Conservation (phyloP, 2,888 invertebrate species). For the Dolichopus griseipennis region DNA sequence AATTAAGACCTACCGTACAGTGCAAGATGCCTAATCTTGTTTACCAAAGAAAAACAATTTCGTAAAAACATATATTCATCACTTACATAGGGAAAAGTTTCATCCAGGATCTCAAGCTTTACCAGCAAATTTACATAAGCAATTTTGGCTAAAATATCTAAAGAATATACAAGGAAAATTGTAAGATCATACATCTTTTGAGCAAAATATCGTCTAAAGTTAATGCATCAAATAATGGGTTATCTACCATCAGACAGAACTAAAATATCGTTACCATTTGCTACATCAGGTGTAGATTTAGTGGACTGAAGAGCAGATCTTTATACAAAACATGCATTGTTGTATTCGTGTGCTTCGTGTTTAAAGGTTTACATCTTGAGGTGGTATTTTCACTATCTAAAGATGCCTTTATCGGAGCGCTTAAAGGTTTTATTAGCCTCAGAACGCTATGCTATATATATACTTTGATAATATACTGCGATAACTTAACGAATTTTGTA, state of each 20-base stretch:
- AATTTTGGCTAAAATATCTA: no score
- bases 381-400: constrained; percentile 20
- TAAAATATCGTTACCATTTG: constrained; percentile 17
- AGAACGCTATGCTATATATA: constrained; percentile 17
- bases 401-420: constrained; percentile 20
- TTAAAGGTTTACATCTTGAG: constrained; percentile 22
- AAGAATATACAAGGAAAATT: not conserved
- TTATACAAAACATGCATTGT: constrained; percentile 19
- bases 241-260: constrained; percentile 20
- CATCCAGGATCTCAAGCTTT: no score
- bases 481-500: constrained; percentile 19
- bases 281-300: constrained; percentile 17
- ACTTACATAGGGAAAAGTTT: no score
- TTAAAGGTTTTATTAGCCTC: constrained; percentile 20
- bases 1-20: no score
- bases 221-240: constrained; percentile 21
- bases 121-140: no score
- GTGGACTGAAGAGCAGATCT: constrained; percentile 10
- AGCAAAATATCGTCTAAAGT: constrained; percentile 17
- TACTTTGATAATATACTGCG: constrained; percentile 13
- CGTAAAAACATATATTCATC: no score
- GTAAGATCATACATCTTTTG: constrained; percentile 20
- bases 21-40: no score
- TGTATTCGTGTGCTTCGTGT: constrained; percentile 19
- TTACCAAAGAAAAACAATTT: no score